Conservation (phyloP, 2,797 vertebrate species). For the Galaxias olidus region DNA sequence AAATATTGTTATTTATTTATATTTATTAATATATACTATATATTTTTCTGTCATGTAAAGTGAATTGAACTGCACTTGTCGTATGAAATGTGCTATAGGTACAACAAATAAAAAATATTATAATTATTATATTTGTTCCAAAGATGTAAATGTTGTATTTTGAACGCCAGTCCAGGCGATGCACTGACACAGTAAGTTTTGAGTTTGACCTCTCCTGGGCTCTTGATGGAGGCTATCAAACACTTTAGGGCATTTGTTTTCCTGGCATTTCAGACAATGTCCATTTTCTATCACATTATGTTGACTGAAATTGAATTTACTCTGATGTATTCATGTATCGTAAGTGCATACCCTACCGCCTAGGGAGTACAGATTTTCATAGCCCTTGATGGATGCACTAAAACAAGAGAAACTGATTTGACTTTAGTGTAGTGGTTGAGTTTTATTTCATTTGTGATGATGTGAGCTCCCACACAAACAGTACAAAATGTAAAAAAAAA, state of each 20-base stretch:
- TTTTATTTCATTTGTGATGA: conserved; percentile 26
- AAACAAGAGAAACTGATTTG: conserved; percentile 52
- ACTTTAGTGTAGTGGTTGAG: conserved; percentile 54
- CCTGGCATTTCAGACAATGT: conserved; percentile 68
- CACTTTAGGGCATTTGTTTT: conserved; percentile 72
- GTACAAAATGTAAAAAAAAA: background rate
- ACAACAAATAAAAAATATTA: background rate
- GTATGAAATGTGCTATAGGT: no score
- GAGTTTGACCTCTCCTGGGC: conserved; percentile 64
- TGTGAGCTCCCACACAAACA: conserved; percentile 20
- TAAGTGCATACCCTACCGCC: conserved; percentile 67
- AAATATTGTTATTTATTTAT: no score
- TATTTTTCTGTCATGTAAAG: no score
- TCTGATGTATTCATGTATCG: conserved; percentile 72
- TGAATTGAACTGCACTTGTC: no score
- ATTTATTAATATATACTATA: no score
- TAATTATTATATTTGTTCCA: background rate
- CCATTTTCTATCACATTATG: conserved; percentile 79
- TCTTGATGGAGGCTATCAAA: conserved; percentile 67
- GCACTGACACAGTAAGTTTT: conserved; percentile 18
- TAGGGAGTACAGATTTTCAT: conserved; percentile 69
- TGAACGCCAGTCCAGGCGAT: background rate
- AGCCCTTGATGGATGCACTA: conserved; percentile 59
- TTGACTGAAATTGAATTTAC: conserved; percentile 78
- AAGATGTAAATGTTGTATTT: background rate